A percentile compares a stretch with the other conserved stretches of the same genome.
phyloP scores from a whole-genome alignment of 2,888 invertebrate genomes.

The Cantharis rufa region DNA sequence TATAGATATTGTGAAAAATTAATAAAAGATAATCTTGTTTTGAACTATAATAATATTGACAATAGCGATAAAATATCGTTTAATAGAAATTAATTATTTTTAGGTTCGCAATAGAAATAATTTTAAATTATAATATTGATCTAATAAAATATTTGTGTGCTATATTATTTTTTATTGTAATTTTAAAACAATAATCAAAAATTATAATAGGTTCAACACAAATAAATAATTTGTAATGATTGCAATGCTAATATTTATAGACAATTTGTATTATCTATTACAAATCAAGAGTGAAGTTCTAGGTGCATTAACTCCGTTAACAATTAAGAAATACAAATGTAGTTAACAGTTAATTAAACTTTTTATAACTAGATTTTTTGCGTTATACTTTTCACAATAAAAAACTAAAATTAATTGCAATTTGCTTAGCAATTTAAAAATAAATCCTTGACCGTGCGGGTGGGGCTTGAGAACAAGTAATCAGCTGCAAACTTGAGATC shows the following conservation, averaged over 20 bases:
- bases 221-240: not conserved
- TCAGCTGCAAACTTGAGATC: slow-evolving; percentile 33
- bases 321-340: not conserved
- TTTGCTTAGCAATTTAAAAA: slow-evolving; percentile 16
- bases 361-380: not conserved
- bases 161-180: not conserved
- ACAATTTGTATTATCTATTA: not conserved
- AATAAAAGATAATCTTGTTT: too few species aligned
- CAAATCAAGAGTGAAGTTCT: not conserved
- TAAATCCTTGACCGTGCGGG: slow-evolving; percentile 39
- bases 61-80: too few species aligned
- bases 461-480: slow-evolving; percentile 36
- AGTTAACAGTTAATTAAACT: not conserved
- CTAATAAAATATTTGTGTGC: not conserved
- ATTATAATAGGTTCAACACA: not conserved
- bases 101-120: too few species aligned
- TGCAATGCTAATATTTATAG: not conserved
- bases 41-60: too few species aligned
- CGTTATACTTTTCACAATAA: not conserved
- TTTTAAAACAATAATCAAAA: not conserved
- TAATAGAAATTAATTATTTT: too few species aligned
- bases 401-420: not conserved
- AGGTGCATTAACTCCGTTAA: not conserved
- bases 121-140: too few species aligned
- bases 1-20: too few species aligned